Evolutionary conservation across 2,888 invertebrate species (phyloP).

Genomic region (Drosophila borealis): DNA sequence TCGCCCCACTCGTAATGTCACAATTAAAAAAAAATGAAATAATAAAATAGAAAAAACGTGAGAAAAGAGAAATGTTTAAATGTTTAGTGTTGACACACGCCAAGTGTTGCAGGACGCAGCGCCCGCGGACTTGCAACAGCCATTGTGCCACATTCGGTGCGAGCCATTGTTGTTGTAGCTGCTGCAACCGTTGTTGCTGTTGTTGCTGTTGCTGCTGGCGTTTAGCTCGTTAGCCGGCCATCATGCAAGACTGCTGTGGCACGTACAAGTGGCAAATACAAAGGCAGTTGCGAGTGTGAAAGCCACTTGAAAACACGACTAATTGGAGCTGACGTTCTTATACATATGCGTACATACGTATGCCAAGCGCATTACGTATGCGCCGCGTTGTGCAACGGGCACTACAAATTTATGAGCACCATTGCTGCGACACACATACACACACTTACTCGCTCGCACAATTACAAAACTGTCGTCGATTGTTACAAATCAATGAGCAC

Average conservation of each 20-base stretch:
- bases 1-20: constrained; percentile 35
- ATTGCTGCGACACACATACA: constrained; percentile 5
- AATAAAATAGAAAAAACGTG: constrained; percentile 27
- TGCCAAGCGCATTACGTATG: constrained; percentile 60
- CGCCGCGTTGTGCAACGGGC: constrained; percentile 55
- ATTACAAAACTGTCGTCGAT: constrained; percentile 66
- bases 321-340: constrained; percentile 66
- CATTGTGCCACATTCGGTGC: constrained; percentile 57
- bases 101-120: constrained; percentile 54
- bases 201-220: constrained; percentile 45
- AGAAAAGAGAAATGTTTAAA: constrained; percentile 43
- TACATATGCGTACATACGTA: constrained; percentile 16
- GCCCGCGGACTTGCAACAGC: constrained; percentile 54
- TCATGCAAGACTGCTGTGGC: constrained; percentile 54
- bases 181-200: constrained; percentile 32
- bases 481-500: constrained; percentile 54
- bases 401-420: constrained; percentile 58
- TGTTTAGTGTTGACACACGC: constrained; percentile 66
- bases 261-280: constrained; percentile 56
- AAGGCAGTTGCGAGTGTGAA: constrained; percentile 49
- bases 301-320: constrained; percentile 75
- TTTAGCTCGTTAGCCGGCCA: constrained; percentile 69
- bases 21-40: constrained; percentile 45
- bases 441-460: constrained; percentile 35
- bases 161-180: constrained; percentile 15